These are phyloP conservation scores for Podocnemis expansa DNA, from an alignment of 2,113 vertebrate species.

Conservation along the genomic window DNA sequence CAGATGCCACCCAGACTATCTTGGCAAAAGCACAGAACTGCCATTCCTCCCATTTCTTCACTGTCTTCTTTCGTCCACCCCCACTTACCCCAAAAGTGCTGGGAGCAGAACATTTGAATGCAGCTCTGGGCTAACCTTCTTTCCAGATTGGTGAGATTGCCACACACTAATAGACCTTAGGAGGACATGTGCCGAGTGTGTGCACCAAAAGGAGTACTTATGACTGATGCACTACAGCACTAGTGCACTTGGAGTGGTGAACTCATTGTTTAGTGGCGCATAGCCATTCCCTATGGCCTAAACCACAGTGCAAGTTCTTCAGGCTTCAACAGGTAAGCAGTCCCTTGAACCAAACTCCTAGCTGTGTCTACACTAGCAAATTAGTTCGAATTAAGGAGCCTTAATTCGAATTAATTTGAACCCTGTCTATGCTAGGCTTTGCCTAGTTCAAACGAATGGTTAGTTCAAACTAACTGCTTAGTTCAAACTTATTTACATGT, in stretches of 20 bases:
- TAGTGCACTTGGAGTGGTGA: not conserved
- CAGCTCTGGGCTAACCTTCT: not conserved
- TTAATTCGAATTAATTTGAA: too few relatives aligned
- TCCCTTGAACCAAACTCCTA: not conserved
- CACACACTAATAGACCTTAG: fast-evolving
- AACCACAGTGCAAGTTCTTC: fast-evolving
- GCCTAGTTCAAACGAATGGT: too few relatives aligned
- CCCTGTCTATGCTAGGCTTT: too few relatives aligned
- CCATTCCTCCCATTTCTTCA: not conserved
- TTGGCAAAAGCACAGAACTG: not conserved
- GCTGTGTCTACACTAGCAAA: too few relatives aligned
- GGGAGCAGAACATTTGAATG: not conserved
- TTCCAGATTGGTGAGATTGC: fast-evolving
- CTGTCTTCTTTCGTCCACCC: not conserved
- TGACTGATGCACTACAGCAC: not conserved
- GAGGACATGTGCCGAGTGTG: not conserved
- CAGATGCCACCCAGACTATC: slow-evolving; percentile 30
- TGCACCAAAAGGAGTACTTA: not conserved
- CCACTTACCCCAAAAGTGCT: not conserved
- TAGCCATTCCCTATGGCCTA: not conserved
- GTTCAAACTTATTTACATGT: too few relatives aligned
- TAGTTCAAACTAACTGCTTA: too few relatives aligned
- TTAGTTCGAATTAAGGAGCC: too few relatives aligned
- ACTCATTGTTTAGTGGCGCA: not conserved
- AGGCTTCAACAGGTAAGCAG: not conserved